Percentiles rank a stretch among this genome's conserved stretches.
These are phyloP conservation scores for Drosophila cracens DNA, from an alignment of 2,888 invertebrate species.

Conservation along the genomic window DNA sequence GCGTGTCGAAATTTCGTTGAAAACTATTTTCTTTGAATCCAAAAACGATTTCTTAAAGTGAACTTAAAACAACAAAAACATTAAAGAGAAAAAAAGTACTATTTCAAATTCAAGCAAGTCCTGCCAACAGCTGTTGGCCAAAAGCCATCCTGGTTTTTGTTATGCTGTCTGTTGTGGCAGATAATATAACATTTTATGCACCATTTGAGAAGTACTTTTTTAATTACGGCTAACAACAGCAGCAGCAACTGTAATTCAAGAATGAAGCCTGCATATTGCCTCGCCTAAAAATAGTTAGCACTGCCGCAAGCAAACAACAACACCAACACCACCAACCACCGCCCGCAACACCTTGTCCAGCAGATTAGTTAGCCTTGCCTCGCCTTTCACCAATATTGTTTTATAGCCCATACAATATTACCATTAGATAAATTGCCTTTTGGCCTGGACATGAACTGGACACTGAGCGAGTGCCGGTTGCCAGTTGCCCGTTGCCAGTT, in stretches of 20 bases:
- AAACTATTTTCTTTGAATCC: background rate
- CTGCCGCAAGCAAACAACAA: background rate
- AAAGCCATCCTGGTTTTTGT: background rate
- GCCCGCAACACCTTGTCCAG: background rate
- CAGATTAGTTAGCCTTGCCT: slow-evolving; percentile 41
- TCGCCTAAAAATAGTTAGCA: slow-evolving; percentile 61
- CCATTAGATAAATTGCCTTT: slow-evolving; percentile 79
- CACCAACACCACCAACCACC: background rate
- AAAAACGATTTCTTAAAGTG: background rate
- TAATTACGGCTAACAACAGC: slow-evolving; percentile 49
- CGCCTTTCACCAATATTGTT: slow-evolving; percentile 78
- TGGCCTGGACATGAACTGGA: slow-evolving; percentile 58
- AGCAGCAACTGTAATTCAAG: slow-evolving; percentile 18
- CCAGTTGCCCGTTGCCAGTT: background rate
- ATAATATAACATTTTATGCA: slow-evolving; percentile 41
- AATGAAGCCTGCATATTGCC: slow-evolving; percentile 27
- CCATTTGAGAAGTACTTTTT: slow-evolving; percentile 31
- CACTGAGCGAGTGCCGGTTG: slow-evolving; percentile 16
- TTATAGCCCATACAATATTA: slow-evolving; percentile 80
- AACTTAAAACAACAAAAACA: background rate
- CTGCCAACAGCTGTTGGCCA: background rate
- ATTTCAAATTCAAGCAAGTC: background rate
- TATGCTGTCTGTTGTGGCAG: background rate
- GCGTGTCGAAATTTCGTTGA: slow-evolving; percentile 5
- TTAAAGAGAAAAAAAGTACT: background rate